phyloP scores from a whole-genome alignment of 2,888 invertebrate genomes.

The Morpho achilles region DNA sequence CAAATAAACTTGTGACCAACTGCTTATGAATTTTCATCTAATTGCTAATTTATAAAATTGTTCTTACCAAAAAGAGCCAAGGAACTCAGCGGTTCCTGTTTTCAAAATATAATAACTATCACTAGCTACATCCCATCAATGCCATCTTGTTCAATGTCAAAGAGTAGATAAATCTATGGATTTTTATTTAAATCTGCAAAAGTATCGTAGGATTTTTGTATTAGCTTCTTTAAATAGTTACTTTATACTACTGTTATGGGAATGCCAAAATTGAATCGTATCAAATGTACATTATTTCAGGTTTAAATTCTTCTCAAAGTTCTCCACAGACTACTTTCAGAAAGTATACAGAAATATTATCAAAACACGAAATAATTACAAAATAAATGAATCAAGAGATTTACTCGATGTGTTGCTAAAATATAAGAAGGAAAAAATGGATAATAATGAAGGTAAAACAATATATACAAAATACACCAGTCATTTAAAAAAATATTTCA shows the following conservation, averaged over 20 bases:
- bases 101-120: too few relatives aligned
- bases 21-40: too few relatives aligned
- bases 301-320: slow-evolving; percentile 49
- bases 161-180: too few relatives aligned
- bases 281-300: slow-evolving; percentile 31
- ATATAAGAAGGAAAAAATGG: slow-evolving; percentile 26
- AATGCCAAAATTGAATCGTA: background rate
- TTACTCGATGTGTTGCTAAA: slow-evolving; percentile 29
- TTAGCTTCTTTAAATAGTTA: too few relatives aligned
- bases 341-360: slow-evolving; percentile 38
- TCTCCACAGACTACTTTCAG: slow-evolving; percentile 37
- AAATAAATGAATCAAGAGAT: slow-evolving; percentile 17
- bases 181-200: too few relatives aligned
- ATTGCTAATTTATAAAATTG: too few relatives aligned
- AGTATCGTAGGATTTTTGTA: too few relatives aligned
- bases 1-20: too few relatives aligned
- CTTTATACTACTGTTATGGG: background rate
- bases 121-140: too few relatives aligned
- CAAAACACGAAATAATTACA: slow-evolving; percentile 33
- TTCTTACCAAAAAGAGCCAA: too few relatives aligned
- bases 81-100: too few relatives aligned
- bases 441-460: slow-evolving; percentile 22
- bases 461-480: background rate
- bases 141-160: too few relatives aligned
- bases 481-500: background rate